Evolutionary conservation across 2,797 vertebrate genomes (phyloP).

Genomic region (Molothrus aeneus): DNA sequence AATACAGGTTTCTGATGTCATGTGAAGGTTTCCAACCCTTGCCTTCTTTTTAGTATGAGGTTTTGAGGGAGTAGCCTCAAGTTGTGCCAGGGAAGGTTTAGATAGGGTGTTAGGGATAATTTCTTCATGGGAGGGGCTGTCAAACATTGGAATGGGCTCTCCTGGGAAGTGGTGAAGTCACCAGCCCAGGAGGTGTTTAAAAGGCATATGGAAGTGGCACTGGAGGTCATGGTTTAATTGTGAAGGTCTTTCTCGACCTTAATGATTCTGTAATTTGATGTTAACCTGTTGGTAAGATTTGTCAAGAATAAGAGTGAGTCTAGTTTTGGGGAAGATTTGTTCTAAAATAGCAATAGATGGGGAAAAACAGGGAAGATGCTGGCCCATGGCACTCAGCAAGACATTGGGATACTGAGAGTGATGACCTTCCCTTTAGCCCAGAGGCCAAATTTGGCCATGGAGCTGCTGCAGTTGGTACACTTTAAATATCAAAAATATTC

Average conservation of each 20-base stretch:
- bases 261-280: background rate
- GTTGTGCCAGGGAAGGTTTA: background rate
- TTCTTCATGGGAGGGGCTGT: background rate
- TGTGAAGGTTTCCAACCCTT: background rate
- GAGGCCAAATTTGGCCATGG: background rate
- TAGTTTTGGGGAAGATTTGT: background rate
- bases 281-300: background rate
- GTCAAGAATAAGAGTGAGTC: background rate
- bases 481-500: background rate
- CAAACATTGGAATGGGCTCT: background rate
- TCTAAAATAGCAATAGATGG: rapidly evolving
- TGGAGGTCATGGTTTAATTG: background rate
- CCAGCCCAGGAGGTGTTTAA: rapidly evolving
- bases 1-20: background rate
- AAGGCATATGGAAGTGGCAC: background rate
- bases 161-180: background rate
- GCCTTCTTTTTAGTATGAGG: background rate
- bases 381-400: background rate
- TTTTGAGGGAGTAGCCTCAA: background rate
- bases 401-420: background rate
- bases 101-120: background rate
- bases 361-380: background rate
- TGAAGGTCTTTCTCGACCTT: background rate
- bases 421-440: background rate
- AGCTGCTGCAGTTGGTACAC: background rate